phyloP scores from a whole-genome alignment of 2,797 vertebrate species.

The Odontamblyopus rebecca region DNA sequence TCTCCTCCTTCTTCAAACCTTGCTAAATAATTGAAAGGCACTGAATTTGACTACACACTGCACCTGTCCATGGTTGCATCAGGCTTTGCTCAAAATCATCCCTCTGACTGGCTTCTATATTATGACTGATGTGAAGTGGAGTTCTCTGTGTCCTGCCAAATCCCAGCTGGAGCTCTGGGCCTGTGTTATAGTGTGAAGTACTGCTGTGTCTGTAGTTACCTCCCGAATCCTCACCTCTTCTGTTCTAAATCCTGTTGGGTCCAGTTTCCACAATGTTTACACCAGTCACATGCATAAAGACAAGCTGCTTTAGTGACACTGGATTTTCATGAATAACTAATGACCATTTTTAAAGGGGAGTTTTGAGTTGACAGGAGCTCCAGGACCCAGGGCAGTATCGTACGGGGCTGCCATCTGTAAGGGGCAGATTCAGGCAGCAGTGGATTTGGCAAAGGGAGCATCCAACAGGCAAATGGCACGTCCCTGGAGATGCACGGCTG shows the following conservation, averaged over 20 bases:
- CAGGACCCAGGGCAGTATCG: conserved; percentile 18
- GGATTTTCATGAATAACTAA: conserved; percentile 10
- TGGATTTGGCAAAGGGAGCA: conserved; percentile 29
- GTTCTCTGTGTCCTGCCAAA: conserved; percentile 3
- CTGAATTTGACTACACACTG: neutral
- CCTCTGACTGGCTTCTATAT: neutral
- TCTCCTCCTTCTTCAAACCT: too few relatives aligned
- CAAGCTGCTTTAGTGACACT: neutral
- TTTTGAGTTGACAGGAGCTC: neutral
- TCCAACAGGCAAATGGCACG: conserved; percentile 20
- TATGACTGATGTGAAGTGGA: neutral
- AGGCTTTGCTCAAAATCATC: neutral
- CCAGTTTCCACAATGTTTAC: neutral
- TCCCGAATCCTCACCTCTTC: neutral
- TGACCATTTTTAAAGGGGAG: neutral
- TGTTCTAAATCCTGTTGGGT: neutral
- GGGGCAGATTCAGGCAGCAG: conserved; percentile 25
- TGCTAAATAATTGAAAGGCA: too few relatives aligned
- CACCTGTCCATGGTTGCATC: neutral
- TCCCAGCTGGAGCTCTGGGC: conserved; percentile 6
- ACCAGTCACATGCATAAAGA: conserved; percentile 10
- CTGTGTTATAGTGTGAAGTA: neutral
- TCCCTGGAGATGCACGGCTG: conserved; percentile 22
- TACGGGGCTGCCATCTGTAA: conserved; percentile 36
- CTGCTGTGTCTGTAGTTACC: neutral